Percentiles rank a stretch among this genome's conserved stretches.
These are phyloP conservation scores for Sus cebifrons DNA, from an alignment of 2,797 vertebrate species.

Conservation along the genomic window DNA sequence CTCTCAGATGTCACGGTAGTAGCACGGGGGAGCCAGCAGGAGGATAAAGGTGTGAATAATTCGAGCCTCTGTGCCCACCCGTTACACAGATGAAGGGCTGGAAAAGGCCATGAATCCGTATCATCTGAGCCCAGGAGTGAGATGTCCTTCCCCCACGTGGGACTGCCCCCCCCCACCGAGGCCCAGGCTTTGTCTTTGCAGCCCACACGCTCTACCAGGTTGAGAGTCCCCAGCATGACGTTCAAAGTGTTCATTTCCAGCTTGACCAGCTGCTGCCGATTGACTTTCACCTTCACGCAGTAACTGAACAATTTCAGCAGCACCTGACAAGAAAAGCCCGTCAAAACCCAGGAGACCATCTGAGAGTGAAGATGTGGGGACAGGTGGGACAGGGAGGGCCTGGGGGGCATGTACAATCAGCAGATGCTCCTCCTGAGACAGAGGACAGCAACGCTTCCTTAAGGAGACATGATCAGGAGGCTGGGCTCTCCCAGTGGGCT, in stretches of 20 bases:
- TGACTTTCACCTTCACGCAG: conserved; percentile 99
- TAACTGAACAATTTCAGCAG: conserved; percentile 98
- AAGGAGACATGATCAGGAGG: background rate
- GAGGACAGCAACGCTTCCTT: too few species aligned
- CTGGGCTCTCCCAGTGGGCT: background rate
- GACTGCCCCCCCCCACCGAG: background rate
- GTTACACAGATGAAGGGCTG: background rate
- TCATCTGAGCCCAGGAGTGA: background rate
- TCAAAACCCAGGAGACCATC: background rate
- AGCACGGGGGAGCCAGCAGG: background rate
- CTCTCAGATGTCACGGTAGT: background rate
- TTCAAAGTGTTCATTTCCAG: conserved; percentile 99
- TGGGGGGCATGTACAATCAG: background rate
- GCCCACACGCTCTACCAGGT: conserved; percentile 93
- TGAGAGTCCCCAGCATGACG: conserved; percentile 99
- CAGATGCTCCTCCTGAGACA: background rate
- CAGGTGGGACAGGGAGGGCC: background rate
- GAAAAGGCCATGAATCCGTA: background rate
- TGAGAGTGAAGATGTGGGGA: background rate
- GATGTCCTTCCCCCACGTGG: background rate
- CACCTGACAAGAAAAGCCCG: conserved; percentile 91
- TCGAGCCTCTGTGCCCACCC: background rate
- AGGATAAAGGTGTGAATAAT: background rate
- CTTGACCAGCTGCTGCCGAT: conserved; percentile 97
- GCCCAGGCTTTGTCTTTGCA: background rate